Percentiles rank a stretch among this genome's conserved stretches.
Conservation (phyloP, 2,888 invertebrate genomes). For the Oxytorus armatus region DNA sequence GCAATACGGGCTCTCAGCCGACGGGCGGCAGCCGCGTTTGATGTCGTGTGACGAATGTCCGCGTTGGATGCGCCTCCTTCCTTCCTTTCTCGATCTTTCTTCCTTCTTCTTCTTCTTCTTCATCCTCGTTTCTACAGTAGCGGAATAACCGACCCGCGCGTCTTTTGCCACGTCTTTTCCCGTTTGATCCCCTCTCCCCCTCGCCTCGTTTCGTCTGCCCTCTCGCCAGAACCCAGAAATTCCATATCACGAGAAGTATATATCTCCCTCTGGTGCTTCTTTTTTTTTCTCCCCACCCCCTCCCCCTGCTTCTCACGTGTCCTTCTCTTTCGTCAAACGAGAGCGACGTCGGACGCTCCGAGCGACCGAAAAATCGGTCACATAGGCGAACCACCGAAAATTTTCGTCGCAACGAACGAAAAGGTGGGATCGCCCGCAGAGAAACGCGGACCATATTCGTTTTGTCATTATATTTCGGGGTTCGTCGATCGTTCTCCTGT, state of each 20-base stretch:
- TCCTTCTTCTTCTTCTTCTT: constrained; percentile 42
- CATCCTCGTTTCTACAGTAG: constrained; percentile 64
- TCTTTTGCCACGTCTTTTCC: constrained; percentile 60
- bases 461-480: not conserved
- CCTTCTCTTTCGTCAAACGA: constrained; percentile 64
- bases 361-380: constrained; percentile 20
- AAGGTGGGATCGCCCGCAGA: not conserved
- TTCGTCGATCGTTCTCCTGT: too few species aligned
- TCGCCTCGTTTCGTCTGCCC: constrained; percentile 15
- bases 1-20: constrained; percentile 79
- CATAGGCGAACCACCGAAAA: constrained; percentile 38
- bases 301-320: constrained; percentile 23
- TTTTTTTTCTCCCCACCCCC: constrained; percentile 4
- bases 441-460: not conserved
- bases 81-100: constrained; percentile 46
- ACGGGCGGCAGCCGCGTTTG: constrained; percentile 83
- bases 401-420: constrained; percentile 12
- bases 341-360: constrained; percentile 51
- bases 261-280: constrained; percentile 14
- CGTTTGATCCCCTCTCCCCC: constrained; percentile 33
- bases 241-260: constrained; percentile 63
- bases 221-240: constrained; percentile 67
- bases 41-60: constrained; percentile 84
- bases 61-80: constrained; percentile 83
- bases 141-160: constrained; percentile 66